Base-by-base conservation (phyloP, 1,140 invertebrate species). In the Zophobas morio region DNA sequence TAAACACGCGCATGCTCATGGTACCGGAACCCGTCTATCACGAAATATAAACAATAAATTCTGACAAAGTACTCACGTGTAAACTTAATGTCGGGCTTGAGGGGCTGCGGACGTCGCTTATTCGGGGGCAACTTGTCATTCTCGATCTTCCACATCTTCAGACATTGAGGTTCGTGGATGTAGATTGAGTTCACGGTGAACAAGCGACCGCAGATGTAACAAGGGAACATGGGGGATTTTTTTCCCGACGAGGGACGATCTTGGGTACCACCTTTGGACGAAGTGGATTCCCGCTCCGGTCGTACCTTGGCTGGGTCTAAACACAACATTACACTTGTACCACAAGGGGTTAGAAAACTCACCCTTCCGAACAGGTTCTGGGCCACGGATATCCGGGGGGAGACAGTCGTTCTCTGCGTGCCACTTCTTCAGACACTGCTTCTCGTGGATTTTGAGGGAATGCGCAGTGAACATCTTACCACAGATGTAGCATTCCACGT, bases 111-210 rank as follows among this genome's bases (percentile, higher is more conserved):
- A 78, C 91, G 84, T 49, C 91, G 86, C 72, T 90, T 88, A 74
- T 87, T 84, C 47, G 88, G 86, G 3, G 92, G 91, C 56, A 94
- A 84, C 82, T 91, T 90, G 3, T 90, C 86, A 82, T 94, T 94
- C 83, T 94, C 92, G 51, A 86, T 83, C 37, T 91, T 88, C 93
- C 94, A 94, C 83, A 94, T 94, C 82, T 92, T 90, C 37, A 95
- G 81, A 83, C 94, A 95, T 80, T 95, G 92, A 0, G 93, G 93
- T 82, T 94, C 92, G 86, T 95, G 94, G 74, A 95, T 94, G 20
- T 86, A 85, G 71, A 95, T 91, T 46, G 92, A 93, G 78, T 89
- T 90, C 0, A 91, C 89, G 5, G 93, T 94, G 85, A 94, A 96
- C 78, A 93, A 89, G 70, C 92, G 88, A 1, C 93, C 92, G 82